Conservation (phyloP, 2,113 vertebrate genomes). For the Erythrocebus patas region DNA sequence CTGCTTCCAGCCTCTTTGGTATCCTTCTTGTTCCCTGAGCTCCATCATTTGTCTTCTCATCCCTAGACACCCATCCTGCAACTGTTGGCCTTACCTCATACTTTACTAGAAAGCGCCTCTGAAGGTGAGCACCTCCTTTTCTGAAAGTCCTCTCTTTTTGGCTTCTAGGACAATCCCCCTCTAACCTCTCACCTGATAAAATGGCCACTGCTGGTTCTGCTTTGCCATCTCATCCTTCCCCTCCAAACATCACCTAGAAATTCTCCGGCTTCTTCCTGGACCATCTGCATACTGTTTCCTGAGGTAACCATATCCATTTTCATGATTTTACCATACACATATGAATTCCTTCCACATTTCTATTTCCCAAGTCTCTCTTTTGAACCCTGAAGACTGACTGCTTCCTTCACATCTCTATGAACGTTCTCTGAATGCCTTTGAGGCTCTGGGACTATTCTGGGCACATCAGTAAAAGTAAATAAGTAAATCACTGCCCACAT, state of each 20-base stretch:
- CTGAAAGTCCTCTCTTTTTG: too few species aligned
- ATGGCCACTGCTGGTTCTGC: neutral
- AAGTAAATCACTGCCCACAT: neutral
- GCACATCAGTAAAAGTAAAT: too few species aligned
- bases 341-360: neutral
- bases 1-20: neutral
- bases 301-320: neutral
- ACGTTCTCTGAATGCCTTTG: neutral
- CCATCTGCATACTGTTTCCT: neutral
- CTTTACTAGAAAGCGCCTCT: neutral
- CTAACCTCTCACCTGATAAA: neutral
- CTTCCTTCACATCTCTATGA: neutral
- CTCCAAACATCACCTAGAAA: too few species aligned
- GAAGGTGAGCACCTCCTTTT: neutral
- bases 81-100: too few species aligned
- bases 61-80: too few species aligned
- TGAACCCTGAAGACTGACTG: neutral
- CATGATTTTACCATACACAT: accelerated
- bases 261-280: neutral
- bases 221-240: neutral
- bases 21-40: neutral
- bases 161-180: accelerated
- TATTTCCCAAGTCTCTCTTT: neutral
- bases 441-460: too few species aligned
- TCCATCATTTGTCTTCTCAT: neutral